Evolutionary conservation across 53 echinoderm and acorn worm genomes (phyloP).

Genomic region (Glandiceps talaboti): DNA sequence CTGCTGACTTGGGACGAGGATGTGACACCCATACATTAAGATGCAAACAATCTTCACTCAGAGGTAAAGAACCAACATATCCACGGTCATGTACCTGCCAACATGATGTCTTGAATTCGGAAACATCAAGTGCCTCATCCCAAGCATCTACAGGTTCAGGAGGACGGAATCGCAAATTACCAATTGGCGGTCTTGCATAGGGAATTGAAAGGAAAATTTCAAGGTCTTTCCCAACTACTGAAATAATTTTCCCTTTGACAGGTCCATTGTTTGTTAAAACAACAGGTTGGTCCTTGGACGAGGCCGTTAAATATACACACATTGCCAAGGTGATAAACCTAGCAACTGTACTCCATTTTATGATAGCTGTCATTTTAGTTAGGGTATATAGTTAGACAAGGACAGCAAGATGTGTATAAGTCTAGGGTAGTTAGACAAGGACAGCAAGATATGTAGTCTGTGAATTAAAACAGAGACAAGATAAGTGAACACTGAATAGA

Average conservation of each 20-base stretch:
- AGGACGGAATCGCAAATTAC: not conserved
- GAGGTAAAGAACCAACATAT: not conserved
- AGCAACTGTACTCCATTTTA: too few relatives aligned
- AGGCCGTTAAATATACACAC: too few relatives aligned
- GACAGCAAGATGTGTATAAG: too few relatives aligned
- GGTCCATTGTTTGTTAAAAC: not conserved
- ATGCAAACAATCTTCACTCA: slow-evolving; percentile 74
- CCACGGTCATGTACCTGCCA: not conserved
- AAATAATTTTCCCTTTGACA: not conserved
- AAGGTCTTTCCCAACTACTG: not conserved
- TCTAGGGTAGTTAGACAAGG: too few relatives aligned
- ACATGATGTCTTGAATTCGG: not conserved
- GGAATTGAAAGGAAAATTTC: not conserved
- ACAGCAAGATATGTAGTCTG: too few relatives aligned
- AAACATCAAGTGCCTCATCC: not conserved
- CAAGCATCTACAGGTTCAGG: not conserved
- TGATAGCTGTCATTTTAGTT: too few relatives aligned
- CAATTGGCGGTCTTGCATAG: not conserved
- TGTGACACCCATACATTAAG: slow-evolving; percentile 73
- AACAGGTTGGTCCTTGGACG: not conserved
- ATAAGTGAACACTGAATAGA: too few relatives aligned
- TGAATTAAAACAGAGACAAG: too few relatives aligned
- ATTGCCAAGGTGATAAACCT: too few relatives aligned
- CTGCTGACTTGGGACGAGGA: slow-evolving; percentile 4
- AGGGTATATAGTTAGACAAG: too few relatives aligned